These are phyloP conservation scores for Ormyrus labotus DNA, from an alignment of 2,888 invertebrate species.

Conservation along the genomic window DNA sequence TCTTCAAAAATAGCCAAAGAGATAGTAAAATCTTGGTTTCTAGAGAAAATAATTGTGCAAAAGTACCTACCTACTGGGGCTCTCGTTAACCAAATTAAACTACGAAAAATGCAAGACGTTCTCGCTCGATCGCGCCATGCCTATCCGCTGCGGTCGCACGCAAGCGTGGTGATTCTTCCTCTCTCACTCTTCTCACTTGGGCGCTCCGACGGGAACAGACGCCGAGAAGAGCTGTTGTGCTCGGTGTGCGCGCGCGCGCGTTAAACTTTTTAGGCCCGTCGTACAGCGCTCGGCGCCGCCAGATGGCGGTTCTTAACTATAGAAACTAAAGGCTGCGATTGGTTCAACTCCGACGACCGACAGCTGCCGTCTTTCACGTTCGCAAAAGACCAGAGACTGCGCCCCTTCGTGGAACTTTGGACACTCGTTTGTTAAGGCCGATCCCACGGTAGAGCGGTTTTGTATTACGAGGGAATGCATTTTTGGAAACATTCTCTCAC, in stretches of 20 bases:
- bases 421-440: background rate
- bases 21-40: no score
- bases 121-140: no score
- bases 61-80: no score
- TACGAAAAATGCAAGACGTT: no score
- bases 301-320: constrained; percentile 19
- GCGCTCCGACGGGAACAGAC: background rate
- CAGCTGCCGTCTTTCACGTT: background rate
- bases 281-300: constrained; percentile 1
- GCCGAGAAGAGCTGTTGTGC: background rate
- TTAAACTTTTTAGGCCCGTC: constrained; percentile 22
- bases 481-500: background rate
- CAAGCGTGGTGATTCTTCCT: no score
- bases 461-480: no score
- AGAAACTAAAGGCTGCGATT: background rate
- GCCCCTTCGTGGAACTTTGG: background rate
- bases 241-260: background rate
- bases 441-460: background rate
- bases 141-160: no score
- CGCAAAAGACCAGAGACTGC: background rate
- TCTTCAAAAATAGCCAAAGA: no score
- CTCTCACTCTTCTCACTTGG: no score
- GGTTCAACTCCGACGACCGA: background rate
- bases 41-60: no score
- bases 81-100: no score